A percentile compares a stretch with the other conserved stretches of the same genome.
phyloP scores from a whole-genome alignment of 2,888 invertebrate genomes.

The Oligia fasciuncula region DNA sequence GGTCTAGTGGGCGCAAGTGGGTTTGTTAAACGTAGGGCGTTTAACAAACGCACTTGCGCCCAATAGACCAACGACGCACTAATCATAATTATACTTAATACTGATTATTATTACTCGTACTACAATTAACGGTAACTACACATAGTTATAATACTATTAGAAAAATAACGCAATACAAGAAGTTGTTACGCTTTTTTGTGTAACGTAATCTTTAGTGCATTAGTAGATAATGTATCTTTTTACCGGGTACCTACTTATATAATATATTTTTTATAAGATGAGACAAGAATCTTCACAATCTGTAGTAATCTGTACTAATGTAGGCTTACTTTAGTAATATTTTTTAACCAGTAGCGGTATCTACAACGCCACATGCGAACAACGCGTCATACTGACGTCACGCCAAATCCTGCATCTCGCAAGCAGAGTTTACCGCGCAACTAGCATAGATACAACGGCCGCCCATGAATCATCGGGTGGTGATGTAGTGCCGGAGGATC shows the following conservation, averaged over 20 bases:
- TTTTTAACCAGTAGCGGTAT: no score
- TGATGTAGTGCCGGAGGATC: no score
- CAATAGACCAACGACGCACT: neutral
- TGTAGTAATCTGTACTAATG: neutral
- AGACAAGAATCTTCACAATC: constrained; percentile 4
- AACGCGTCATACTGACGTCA: no score
- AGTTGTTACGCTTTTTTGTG: constrained; percentile 48
- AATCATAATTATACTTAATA: constrained; percentile 17
- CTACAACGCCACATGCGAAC: no score
- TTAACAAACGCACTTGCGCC: neutral
- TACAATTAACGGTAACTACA: constrained; percentile 44
- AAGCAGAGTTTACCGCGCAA: no score
- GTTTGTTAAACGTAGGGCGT: no score
- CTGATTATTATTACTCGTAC: constrained; percentile 7
- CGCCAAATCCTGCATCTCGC: no score
- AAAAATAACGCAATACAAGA: constrained; percentile 41
- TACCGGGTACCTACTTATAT: neutral
- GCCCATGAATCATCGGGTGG: no score
- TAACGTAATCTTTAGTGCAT: constrained; percentile 39
- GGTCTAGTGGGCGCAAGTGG: no score
- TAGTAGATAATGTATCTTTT: constrained; percentile 31
- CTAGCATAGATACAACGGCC: no score
- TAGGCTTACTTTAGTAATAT: neutral
- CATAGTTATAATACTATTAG: constrained; percentile 59
- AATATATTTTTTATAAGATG: neutral